Evolutionary conservation across 2,888 invertebrate genomes (phyloP), one percentile per base, ranked within the genome.

Genomic region (Hyppa rectilinea): DNA sequence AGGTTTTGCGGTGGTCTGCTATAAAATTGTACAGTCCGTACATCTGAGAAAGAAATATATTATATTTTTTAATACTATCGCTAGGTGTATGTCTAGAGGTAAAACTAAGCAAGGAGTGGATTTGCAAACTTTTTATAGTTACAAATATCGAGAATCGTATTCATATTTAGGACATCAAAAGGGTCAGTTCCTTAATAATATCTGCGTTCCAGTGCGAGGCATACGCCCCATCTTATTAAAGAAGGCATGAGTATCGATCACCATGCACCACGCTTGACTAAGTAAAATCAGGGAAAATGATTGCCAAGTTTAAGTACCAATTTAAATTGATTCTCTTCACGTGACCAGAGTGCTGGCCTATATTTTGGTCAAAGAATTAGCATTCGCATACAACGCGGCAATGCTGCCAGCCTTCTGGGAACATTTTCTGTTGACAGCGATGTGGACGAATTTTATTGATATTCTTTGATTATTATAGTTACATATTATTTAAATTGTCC

Each of bases 1-100:
- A 77, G 75, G 67, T 63, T 77, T 68, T 55, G 71, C 80, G 63
- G 59, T 56, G 2, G 20, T 50, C 60, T 80, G 75, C 75, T 75
- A 75, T 75, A 80, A 77, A 80, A 80, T 49, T 65, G 65, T 53
- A 45, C 23, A 52, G 40, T 60, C 55, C 49, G 55, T 55, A 47
- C 56, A 66, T 79, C 23, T 52, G 31, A 62, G 49, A 58, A 56
- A 70, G 49, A 58, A 74, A 69, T 75, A 50, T 71, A 62, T 67
- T 67, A 79, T 43, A 80, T 66, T 76, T 79, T 76, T 58, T 67
- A 64, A 72, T 60, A 64, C 29, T 62, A 49, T 62, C 14, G 5
- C 38, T 49, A 36, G 59, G 53, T 59, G 53, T 53, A 70, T 40
- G 7, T 9, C 26, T 59, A 59, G 34, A 29, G n/a, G 31, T 55